Base-by-base conservation (phyloP, 2,113 vertebrate species). In the Mobula hypostoma region DNA sequence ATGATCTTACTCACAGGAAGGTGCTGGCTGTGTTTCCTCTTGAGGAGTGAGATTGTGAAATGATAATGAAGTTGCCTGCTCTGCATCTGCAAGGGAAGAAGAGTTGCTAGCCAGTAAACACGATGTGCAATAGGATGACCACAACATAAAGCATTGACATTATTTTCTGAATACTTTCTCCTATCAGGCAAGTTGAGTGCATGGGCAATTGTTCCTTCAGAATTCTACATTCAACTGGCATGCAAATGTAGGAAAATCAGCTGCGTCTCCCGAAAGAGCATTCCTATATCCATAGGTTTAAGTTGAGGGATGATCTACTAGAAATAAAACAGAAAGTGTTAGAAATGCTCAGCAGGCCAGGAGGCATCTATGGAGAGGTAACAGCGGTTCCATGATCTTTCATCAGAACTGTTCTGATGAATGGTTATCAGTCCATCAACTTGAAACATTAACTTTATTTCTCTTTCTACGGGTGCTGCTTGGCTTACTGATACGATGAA, bases 21-120 rank as follows among this genome's bases (percentile, higher is more conserved):
- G 17, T 27, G n/a, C 58, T 66, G 85, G 29, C 85, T 88, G 58
- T 32, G 85, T 66, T 88, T 88, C 85, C 85, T 88, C 85, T 66
- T 88, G 58, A 66, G 85, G 58, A 88, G 0, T 14, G 66, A 58
- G 29, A 88, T 7, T n/a, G 61, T 17, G 85, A 88, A 29, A 88
- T 29, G 85, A 88, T 88, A 88, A 32, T 29, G 61, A 88, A n/a
- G 29, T 11, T 15, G 29, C 29, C 1, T 88, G 29, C 17, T 88
- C 85, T 32, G 58, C 32, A 88, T 88, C 85, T 88, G 85, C 58
- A 88, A 63, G 1, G 58, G 58, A 66, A 58, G 32, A 29, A 88
- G 14, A 63, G 29, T n/a, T 32, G 85, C 27, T 88, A 17, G 58
- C 5, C n/a, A 66, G 63, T 29, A 87, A 56, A 87, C 56, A 61